phyloP scores from a whole-genome alignment of 2,888 invertebrate genomes.

The Hoplodrina ambigua region DNA sequence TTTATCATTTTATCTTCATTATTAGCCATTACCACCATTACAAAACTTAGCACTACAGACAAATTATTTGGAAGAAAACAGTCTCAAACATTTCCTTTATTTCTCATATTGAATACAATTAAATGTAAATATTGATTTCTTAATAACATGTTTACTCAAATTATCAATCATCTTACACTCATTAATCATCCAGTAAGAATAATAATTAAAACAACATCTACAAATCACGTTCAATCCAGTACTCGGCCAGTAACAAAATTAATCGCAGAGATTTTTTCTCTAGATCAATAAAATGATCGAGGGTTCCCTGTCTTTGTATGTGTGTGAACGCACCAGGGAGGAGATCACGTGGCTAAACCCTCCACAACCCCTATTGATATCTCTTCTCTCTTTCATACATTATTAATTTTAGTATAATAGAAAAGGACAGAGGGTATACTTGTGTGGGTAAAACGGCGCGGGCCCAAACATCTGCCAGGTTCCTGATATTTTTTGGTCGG shows the following conservation, averaged over 20 bases:
- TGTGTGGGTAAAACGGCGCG: slow-evolving; percentile 78
- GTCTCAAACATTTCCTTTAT: slow-evolving; percentile 29
- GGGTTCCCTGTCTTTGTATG: slow-evolving; percentile 72
- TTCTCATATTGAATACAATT: neutral
- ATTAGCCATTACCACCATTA: neutral
- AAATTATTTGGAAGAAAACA: neutral
- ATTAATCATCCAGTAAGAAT: slow-evolving; percentile 44
- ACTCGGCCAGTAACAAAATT: slow-evolving; percentile 64
- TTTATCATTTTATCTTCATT: neutral
- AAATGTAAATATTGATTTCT: slow-evolving; percentile 23
- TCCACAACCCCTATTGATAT: slow-evolving; percentile 84
- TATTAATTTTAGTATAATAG: slow-evolving; percentile 50
- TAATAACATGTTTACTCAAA: slow-evolving; percentile 32
- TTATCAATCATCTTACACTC: slow-evolving; percentile 26
- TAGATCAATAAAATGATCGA: slow-evolving; percentile 85
- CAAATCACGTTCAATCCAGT: slow-evolving; percentile 58
- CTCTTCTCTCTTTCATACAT: slow-evolving; percentile 68
- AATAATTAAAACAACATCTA: slow-evolving; percentile 50
- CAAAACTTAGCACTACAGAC: neutral
- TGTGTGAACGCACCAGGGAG: slow-evolving; percentile 75
- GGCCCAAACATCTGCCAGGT: slow-evolving; percentile 87
- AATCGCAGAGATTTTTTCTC: slow-evolving; percentile 78
- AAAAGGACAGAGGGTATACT: slow-evolving; percentile 59
- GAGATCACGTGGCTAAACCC: slow-evolving; percentile 85
- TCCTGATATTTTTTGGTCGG: slow-evolving; percentile 83